Percentiles rank a stretch among this genome's conserved stretches.
Evolutionary conservation across 1,140 invertebrate genomes (phyloP).

Genomic region (Nasonia giraulti): DNA sequence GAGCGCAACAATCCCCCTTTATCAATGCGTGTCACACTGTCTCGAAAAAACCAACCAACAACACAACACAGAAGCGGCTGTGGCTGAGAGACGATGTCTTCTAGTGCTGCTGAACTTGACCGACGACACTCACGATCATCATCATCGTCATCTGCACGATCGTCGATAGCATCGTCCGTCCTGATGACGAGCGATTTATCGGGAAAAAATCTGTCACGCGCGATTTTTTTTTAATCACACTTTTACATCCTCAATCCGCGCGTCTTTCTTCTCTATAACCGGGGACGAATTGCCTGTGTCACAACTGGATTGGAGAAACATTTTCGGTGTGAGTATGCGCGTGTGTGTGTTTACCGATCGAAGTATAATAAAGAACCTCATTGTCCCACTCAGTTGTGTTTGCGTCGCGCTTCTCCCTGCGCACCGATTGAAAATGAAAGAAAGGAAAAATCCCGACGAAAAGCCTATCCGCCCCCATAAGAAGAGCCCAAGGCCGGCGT

Average conservation of each 20-base stretch:
- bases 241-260: background rate
- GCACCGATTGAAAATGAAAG: no score
- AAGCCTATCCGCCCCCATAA: background rate
- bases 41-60: background rate
- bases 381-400: no score
- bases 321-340: background rate
- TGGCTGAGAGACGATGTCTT: background rate
- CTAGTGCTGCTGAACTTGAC: background rate
- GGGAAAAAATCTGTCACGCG: no score
- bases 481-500: background rate
- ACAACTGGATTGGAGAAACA: slow-evolving; percentile 22
- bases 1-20: background rate
- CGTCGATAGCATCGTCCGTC: slow-evolving; percentile 52
- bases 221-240: background rate
- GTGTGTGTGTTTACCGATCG: no score
- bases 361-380: no score
- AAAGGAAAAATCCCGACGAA: background rate
- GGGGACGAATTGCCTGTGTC: background rate
- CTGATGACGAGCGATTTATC: background rate
- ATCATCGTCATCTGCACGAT: slow-evolving; percentile 51
- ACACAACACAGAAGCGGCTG: background rate
- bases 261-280: background rate
- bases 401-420: no score
- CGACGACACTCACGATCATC: slow-evolving; percentile 56
- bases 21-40: background rate